Evolutionary conservation across 2,888 invertebrate genomes (phyloP), one percentile per base, ranked within the genome.

Genomic region (Microctonus hyperodae): DNA sequence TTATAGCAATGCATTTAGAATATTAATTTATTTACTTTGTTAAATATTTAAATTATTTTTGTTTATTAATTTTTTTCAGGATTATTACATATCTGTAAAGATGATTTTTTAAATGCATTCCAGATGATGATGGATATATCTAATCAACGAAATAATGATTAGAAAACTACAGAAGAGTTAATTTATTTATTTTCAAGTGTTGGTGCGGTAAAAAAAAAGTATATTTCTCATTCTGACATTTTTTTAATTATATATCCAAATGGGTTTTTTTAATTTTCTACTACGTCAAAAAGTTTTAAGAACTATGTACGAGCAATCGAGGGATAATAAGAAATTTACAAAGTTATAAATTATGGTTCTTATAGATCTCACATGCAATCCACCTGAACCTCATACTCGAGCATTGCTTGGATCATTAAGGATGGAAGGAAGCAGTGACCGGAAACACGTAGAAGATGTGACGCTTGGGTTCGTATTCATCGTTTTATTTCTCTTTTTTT

Each of bases 381-480:
- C 74, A 74, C 75, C 74, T 78, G 73, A 60, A 40, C 6, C 23
- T 53, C n/a, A 53, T 22, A 33, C 20, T 23, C 11, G 25, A 62
- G 64, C 62, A 65, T 51, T 56, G 40, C 61, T 65, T 58, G 68
- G 73, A 73, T 75, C 76, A 80, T 80, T 80, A 79, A 72, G 75
- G 76, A 81, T 79, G 79, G 78, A 73, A 81, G 81, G 81, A 81
- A 81, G 77, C 77, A 75, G 75, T 75, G 78, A 75, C 81, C 81
- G 81, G 81, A 81, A 81, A 74, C 81, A 81, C 81, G 81, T 81
- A 77, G 71, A 77, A 81, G 81, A 80, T 81, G 81, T 81, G 81
- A 81, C 80, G 79, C 70, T 75, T 72, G 68, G 73, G 71, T 55
- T 63, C 67, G 71, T 67, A 50, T 50, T 16, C 28, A 20, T 50